A percentile compares a stretch with the other conserved stretches of the same genome.
Evolutionary conservation across 53 echinoderm and acorn worm genomes (phyloP).

Genomic region (Astropecten irregularis): DNA sequence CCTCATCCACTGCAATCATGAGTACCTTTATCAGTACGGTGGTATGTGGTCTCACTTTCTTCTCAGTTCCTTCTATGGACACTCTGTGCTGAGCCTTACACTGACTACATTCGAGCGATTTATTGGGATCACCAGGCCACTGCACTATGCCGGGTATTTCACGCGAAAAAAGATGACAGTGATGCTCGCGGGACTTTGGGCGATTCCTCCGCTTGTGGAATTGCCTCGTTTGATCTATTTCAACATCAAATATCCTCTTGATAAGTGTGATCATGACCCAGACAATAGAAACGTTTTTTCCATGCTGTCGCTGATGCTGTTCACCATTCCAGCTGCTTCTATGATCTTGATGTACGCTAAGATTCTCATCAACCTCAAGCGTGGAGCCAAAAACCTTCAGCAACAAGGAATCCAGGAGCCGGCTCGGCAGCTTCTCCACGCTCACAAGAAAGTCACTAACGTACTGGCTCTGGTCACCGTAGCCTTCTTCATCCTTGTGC

Average conservation of each 20-base stretch:
- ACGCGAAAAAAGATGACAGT: background rate
- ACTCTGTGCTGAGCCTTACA: conserved; percentile 27
- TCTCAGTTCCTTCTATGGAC: background rate
- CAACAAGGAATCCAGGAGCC: conserved; percentile 11
- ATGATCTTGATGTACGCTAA: conserved; percentile 30
- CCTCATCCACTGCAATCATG: too few relatives aligned
- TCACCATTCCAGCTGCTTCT: background rate
- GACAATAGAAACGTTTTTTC: background rate
- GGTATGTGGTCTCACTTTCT: too few relatives aligned
- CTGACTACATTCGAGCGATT: conserved; percentile 21
- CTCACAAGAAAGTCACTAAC: conserved; percentile 38
- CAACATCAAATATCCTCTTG: too few relatives aligned
- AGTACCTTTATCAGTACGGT: too few relatives aligned
- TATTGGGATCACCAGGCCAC: conserved; percentile 12
- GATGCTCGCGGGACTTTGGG: background rate
- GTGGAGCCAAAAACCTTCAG: conserved; percentile 13
- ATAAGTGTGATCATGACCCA: background rate
- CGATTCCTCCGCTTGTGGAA: background rate
- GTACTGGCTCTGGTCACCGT: conserved; percentile 2
- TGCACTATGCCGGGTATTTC: conserved; percentile 21
- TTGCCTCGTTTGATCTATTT: background rate
- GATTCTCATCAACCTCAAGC: conserved; percentile 15
- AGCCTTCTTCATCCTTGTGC: conserved; percentile 43
- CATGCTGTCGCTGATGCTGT: background rate
- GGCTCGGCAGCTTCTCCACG: conserved; percentile 6